phyloP scores from a whole-genome alignment of 35 echinoderm and acorn worm species.

The Apostichopus parvimensis region DNA sequence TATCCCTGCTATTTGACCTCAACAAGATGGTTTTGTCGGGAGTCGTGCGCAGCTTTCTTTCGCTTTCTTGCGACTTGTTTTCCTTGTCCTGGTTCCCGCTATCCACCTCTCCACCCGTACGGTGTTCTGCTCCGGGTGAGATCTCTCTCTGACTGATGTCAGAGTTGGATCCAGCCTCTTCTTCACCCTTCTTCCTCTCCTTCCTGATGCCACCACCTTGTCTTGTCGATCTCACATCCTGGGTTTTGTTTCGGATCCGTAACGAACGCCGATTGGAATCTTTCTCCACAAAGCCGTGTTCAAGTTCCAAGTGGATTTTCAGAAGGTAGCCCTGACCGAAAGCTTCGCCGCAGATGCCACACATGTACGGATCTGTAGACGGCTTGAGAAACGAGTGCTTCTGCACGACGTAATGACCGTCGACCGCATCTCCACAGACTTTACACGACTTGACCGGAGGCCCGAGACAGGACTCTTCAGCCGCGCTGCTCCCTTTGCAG shows the following conservation, averaged over 20 bases:
- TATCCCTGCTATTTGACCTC: neutral
- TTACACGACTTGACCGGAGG: neutral
- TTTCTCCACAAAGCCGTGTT: constrained; percentile 48
- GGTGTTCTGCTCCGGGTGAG: too few species aligned
- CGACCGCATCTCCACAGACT: constrained; percentile 29
- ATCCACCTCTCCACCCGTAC: neutral
- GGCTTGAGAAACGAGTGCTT: constrained; percentile 27
- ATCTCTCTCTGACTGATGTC: neutral
- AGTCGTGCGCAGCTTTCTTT: neutral
- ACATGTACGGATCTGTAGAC: constrained; percentile 45
- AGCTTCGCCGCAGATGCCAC: constrained; percentile 49
- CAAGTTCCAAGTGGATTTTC: constrained; percentile 48
- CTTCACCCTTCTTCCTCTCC: neutral
- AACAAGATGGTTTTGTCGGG: constrained; percentile 27
- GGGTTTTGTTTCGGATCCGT: constrained; percentile 10
- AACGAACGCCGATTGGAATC: constrained; percentile 10
- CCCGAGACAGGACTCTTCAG: neutral
- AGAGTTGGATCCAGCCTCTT: too few species aligned
- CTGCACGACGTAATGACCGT: constrained; percentile 1
- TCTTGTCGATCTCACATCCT: neutral
- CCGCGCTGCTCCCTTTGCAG: neutral
- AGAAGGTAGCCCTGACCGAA: constrained; percentile 30
- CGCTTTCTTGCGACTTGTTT: neutral
- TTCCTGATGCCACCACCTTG: neutral
- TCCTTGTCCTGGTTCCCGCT: constrained; percentile 33